Base-by-base conservation (phyloP, 2,888 invertebrate species). In the Geophilus truncorum region DNA sequence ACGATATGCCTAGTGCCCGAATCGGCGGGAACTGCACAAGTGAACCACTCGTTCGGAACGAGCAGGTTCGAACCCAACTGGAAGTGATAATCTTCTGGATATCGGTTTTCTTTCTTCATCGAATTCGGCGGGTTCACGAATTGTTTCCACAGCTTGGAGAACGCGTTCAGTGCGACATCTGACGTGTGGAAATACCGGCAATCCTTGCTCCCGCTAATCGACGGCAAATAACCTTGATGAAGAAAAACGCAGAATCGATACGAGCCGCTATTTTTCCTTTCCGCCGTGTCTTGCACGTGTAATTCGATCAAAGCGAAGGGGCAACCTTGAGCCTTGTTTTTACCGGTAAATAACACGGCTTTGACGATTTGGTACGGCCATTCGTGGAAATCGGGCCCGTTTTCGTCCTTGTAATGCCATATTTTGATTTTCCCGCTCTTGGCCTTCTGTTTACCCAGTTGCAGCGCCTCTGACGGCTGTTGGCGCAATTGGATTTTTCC, bases 221-320 rank as follows among this genome's bases (percentile, higher is more conserved):
- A 18, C 15, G 79, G 28, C 30, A 28, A 77, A 34, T 30, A 36
- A 18, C 79, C 79, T 23, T 57, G 23, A 28, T 79, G 57, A 30
- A 70, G 9, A 30, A 57, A 79, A 5, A 79, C 30, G 21, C 79
- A 79, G 32, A 57, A 79, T 62, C 36, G 23, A 15, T 70, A 25
- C 62, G 30, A 28, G 18, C 23, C 62, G 18, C 10, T 25, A 28
- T 34, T 18, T 10, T 51, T 15, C 25, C 62, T 30, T 25, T 25
- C 57, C 23, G 51, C 4, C n/a, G 9, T 70, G 4, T 30, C 30
- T 30, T 15, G 12, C 7, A 57, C 57, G 30, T 79, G 79, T 9
- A 79, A 28, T 79, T 79, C 79, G 28, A 79, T 5, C 12, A 62
- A 30, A 32, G 30, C 18, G 30, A 79, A 57, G 9, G 57, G 57